Percentiles rank a stretch among this genome's conserved stretches.
Evolutionary conservation across 2,797 vertebrate species (phyloP).

Genomic region (Coregonus sp.): DNA sequence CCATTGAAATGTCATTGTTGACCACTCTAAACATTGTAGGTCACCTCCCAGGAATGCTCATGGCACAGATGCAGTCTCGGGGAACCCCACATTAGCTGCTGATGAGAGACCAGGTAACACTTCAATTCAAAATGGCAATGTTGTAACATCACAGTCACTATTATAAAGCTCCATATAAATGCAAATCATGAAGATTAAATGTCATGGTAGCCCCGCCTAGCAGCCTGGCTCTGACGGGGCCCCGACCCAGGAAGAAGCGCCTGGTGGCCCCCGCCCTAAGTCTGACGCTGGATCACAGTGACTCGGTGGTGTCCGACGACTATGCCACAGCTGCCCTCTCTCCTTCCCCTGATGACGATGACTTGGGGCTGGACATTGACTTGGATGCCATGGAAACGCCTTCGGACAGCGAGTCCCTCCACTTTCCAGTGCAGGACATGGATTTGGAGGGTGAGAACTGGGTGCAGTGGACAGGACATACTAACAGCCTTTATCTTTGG

Average conservation of each 20-base stretch:
- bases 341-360: slow-evolving; percentile 56
- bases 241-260: slow-evolving; percentile 66
- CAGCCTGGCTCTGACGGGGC: slow-evolving; percentile 68
- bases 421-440: slow-evolving; percentile 68
- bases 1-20: neutral
- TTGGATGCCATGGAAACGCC: slow-evolving; percentile 82
- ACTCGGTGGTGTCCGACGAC: slow-evolving; percentile 56
- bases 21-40: slow-evolving; percentile 12
- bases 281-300: slow-evolving; percentile 64
- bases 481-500: neutral
- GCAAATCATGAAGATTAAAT: neutral
- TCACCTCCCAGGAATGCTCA: slow-evolving; percentile 25
- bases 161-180: neutral
- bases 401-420: slow-evolving; percentile 78
- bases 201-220: slow-evolving; percentile 63
- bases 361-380: slow-evolving; percentile 68
- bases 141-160: neutral
- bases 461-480: neutral
- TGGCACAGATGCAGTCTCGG: neutral
- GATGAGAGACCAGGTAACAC: slow-evolving; percentile 33
- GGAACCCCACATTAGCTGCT: neutral
- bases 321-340: slow-evolving; percentile 44
- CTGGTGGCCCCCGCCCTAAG: slow-evolving; percentile 75
- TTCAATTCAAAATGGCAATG: neutral
- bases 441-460: slow-evolving; percentile 77